These are phyloP conservation scores for Scaptomyza caliginosa DNA, from an alignment of 2,888 invertebrate species.

Conservation along the genomic window DNA sequence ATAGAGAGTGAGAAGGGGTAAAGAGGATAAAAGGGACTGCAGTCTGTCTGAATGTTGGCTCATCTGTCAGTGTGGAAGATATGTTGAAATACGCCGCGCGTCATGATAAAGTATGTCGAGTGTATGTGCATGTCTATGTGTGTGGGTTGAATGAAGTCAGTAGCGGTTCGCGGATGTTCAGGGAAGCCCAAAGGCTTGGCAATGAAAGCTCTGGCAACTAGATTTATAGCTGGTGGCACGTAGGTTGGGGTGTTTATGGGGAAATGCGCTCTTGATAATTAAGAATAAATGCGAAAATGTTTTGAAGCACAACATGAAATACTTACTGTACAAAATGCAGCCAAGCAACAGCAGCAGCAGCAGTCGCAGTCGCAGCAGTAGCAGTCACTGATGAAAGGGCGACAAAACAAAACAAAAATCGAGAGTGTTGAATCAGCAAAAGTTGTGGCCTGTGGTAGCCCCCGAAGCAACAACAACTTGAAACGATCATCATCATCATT, in stretches of 20 bases:
- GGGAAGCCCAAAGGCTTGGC: constrained; percentile 13
- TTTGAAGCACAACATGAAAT: constrained; percentile 41
- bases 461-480: constrained; percentile 38
- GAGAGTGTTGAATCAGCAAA: constrained; percentile 69
- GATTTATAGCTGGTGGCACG: constrained; percentile 54
- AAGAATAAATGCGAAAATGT: constrained; percentile 78
- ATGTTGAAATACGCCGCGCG: constrained; percentile 78
- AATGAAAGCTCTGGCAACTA: constrained; percentile 72
- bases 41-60: constrained; percentile 70
- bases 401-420: constrained; percentile 44
- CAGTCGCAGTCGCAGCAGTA: no score
- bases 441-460: constrained; percentile 39
- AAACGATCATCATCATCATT: constrained; percentile 45
- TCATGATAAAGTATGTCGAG: constrained; percentile 75
- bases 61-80: constrained; percentile 79
- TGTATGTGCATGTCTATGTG: constrained; percentile 14
- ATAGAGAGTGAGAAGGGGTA: background rate
- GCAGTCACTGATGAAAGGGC: constrained; percentile 11
- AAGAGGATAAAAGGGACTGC: constrained; percentile 34
- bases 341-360: constrained; percentile 5
- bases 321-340: constrained; percentile 7
- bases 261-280: constrained; percentile 67
- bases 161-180: constrained; percentile 24
- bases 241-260: no score
- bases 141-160: constrained; percentile 34